Percentiles rank a stretch among this genome's conserved stretches.
Conservation (phyloP, 1,140 invertebrate genomes). For the Drosophila neocordata region DNA sequence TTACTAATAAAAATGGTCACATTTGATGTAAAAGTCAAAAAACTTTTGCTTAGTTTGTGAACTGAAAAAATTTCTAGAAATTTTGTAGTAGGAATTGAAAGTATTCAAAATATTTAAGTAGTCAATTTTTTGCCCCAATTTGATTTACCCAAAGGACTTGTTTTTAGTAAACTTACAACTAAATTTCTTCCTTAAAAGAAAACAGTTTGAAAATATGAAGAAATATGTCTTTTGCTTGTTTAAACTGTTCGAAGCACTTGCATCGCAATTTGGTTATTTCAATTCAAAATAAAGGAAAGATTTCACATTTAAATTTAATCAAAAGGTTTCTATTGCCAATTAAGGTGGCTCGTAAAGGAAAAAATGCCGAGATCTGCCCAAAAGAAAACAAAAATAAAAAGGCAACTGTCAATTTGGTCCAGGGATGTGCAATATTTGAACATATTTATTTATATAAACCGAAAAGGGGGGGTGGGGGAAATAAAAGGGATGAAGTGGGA, state of each 20-base stretch:
- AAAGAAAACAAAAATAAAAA: background rate
- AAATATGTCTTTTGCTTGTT: no score
- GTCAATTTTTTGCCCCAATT: no score
- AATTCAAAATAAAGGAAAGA: background rate
- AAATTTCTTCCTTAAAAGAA: no score
- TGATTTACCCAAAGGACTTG: no score
- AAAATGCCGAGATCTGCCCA: background rate
- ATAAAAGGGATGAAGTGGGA: background rate
- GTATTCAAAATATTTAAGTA: no score
- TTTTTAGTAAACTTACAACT: no score
- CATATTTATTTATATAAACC: background rate
- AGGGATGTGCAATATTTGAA: constrained; percentile 3
- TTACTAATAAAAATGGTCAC: background rate
- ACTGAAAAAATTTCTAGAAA: no score
- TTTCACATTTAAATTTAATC: constrained; percentile 6
- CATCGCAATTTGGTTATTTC: no score
- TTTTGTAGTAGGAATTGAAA: no score
- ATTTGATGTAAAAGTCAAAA: background rate
- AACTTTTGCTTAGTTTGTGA: no score
- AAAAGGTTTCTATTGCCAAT: constrained; percentile 5
- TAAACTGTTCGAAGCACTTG: no score
- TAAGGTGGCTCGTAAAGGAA: constrained; percentile 2
- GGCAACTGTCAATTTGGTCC: constrained; percentile 3
- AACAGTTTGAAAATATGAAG: no score
- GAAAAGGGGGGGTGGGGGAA: background rate